Conservation (phyloP, 2,888 invertebrate species). For the Chloromyia formosa region DNA sequence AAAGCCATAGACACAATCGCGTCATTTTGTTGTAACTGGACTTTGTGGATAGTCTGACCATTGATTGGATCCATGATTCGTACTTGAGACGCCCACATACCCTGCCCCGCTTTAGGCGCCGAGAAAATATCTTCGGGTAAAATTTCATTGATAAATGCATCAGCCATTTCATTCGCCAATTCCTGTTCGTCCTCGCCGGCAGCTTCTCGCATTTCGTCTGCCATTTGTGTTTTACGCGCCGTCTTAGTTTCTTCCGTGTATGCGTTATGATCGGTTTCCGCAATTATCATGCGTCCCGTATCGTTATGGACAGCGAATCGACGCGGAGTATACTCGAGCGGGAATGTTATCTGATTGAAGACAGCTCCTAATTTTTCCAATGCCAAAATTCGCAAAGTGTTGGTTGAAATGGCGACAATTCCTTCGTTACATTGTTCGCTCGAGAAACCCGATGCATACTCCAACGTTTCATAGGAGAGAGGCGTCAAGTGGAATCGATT, state of each 20-base stretch:
- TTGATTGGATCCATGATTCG: slow-evolving; percentile 86
- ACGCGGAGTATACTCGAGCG: slow-evolving; percentile 94
- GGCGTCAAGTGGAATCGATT: slow-evolving; percentile 95
- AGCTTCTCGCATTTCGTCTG: slow-evolving; percentile 97
- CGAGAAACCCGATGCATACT: slow-evolving; percentile 97
- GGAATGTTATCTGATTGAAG: slow-evolving; percentile 94
- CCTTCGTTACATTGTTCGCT: slow-evolving; percentile 99
- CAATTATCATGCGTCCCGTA: slow-evolving; percentile 86
- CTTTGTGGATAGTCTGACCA: slow-evolving; percentile 79
- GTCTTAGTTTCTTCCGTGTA: slow-evolving; percentile 97
- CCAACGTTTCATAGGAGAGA: slow-evolving; percentile 93
- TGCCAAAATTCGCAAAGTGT: slow-evolving; percentile 95
- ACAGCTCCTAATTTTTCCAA: slow-evolving; percentile 98
- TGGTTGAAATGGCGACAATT: slow-evolving; percentile 98
- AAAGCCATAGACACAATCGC: slow-evolving; percentile 91
- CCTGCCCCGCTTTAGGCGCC: slow-evolving; percentile 93
- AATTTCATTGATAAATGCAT: slow-evolving; percentile 93
- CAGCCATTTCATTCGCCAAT: slow-evolving; percentile 96
- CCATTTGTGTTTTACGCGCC: slow-evolving; percentile 92
- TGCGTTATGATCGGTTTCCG: slow-evolving; percentile 98
- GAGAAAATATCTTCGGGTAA: slow-evolving; percentile 94
- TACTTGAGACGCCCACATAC: slow-evolving; percentile 95
- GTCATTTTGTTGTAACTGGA: slow-evolving; percentile 93
- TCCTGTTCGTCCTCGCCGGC: slow-evolving; percentile 96
- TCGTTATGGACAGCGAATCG: slow-evolving; percentile 94